Percentiles rank a stretch among this genome's conserved stretches.
These are phyloP conservation scores for Actinia tenebrosa DNA, from an alignment of 64 coral and sea anemone genomes.

Conservation along the genomic window DNA sequence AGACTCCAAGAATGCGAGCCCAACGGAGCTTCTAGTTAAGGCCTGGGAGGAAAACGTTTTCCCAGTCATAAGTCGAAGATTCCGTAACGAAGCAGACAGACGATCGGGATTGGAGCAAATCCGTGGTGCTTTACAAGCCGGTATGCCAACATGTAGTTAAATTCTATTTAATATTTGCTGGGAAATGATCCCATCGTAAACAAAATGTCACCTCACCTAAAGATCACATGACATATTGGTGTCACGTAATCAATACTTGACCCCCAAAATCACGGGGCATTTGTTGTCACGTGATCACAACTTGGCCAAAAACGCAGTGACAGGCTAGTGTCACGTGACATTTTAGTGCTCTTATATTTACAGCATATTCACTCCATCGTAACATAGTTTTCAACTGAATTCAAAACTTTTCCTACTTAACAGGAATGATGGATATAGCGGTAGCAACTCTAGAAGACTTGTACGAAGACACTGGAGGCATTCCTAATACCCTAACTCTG, in stretches of 20 bases:
- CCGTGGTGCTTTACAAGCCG: conserved; percentile 79
- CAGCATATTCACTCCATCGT: too few relatives aligned
- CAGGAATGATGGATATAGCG: conserved; percentile 95
- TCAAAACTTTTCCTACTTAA: neutral
- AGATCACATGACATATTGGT: too few relatives aligned
- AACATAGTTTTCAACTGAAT: too few relatives aligned
- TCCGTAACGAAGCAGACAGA: conserved; percentile 82
- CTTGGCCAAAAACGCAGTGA: too few relatives aligned
- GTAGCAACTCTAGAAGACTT: conserved; percentile 86
- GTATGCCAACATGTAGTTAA: neutral
- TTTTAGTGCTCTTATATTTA: too few relatives aligned
- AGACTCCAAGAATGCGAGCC: conserved; percentile 33
- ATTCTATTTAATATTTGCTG: too few relatives aligned
- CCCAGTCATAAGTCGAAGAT: conserved; percentile 86
- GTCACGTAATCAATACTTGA: too few relatives aligned
- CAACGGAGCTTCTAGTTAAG: conserved; percentile 68
- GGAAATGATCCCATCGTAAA: too few relatives aligned
- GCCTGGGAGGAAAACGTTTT: conserved; percentile 96
- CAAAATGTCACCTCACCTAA: too few relatives aligned
- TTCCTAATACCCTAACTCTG: conserved; percentile 60
- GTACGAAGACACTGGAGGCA: conserved; percentile 91
- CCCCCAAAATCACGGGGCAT: too few relatives aligned
- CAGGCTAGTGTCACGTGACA: too few relatives aligned
- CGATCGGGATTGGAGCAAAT: conserved; percentile 92
- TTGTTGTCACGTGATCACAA: too few relatives aligned